phyloP scores from a whole-genome alignment of 2,113 vertebrate genomes.

The Tyto alba region DNA sequence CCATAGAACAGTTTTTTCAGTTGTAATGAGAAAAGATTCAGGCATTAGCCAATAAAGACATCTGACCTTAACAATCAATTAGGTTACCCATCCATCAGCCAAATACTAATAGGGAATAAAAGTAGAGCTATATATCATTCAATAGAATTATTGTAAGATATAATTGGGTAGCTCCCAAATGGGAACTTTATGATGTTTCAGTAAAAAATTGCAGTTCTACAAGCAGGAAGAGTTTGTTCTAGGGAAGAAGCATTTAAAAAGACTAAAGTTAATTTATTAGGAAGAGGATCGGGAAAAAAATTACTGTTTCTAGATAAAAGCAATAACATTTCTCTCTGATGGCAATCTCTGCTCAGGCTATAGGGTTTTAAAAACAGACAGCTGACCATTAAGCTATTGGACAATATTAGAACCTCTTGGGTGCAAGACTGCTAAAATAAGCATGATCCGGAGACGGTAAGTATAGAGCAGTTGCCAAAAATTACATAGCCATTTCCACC shows the following conservation, averaged over 20 bases:
- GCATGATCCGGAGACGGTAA: accelerated
- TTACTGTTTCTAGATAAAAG: not conserved
- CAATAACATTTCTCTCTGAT: not conserved
- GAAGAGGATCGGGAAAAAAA: not conserved
- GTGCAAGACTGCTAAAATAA: not conserved
- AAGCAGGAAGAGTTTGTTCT: not conserved
- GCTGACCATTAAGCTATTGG: not conserved
- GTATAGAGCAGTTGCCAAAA: not conserved
- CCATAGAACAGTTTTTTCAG: not conserved
- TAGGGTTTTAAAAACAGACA: not conserved
- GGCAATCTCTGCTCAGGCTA: not conserved
- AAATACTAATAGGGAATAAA: conserved; percentile 58
- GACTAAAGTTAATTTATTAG: not conserved
- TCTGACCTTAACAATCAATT: conserved; percentile 60
- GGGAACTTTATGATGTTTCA: conserved; percentile 20
- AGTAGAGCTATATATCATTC: conserved; percentile 39
- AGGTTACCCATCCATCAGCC: conserved; percentile 50
- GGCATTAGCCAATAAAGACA: conserved; percentile 48
- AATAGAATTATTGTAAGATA: conserved; percentile 29
- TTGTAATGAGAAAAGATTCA: conserved; percentile 15
- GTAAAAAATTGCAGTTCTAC: not conserved
- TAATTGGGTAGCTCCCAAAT: conserved; percentile 36
- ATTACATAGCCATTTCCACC: not conserved
- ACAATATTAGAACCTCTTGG: not conserved
- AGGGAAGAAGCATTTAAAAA: not conserved